Conservation (phyloP, 35 echinoderm and acorn worm species). For the Hemicentrotus pulcherrimus region DNA sequence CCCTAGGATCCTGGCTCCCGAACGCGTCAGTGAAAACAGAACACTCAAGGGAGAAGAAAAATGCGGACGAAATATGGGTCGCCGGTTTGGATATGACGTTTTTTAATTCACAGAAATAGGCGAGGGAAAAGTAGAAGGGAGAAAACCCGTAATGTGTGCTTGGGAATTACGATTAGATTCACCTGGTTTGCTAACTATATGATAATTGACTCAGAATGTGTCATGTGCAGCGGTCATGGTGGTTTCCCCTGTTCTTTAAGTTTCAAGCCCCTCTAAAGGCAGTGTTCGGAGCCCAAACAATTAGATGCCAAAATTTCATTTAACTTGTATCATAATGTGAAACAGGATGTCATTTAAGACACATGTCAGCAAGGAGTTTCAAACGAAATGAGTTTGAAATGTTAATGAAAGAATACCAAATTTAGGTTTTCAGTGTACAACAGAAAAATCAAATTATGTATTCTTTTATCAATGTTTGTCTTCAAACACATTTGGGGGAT, state of each 20-base stretch:
- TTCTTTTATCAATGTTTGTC: too few relatives aligned
- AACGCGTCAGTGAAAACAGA: slow-evolving; percentile 15
- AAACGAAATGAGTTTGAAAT: too few relatives aligned
- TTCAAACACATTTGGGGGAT: too few relatives aligned
- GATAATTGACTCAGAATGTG: neutral
- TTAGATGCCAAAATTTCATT: too few relatives aligned
- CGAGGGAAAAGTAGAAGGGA: neutral
- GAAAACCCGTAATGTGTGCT: neutral
- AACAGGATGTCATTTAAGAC: too few relatives aligned
- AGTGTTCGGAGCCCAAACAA: too few relatives aligned
- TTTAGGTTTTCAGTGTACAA: too few relatives aligned
- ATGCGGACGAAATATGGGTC: neutral
- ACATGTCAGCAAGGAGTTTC: too few relatives aligned
- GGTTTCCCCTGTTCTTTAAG: neutral
- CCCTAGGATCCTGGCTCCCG: neutral
- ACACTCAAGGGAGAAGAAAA: neutral
- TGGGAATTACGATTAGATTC: neutral
- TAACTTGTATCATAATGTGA: too few relatives aligned
- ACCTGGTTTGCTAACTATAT: neutral
- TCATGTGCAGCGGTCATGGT: neutral
- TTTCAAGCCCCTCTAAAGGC: too few relatives aligned
- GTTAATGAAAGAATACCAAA: too few relatives aligned
- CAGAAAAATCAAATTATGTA: too few relatives aligned
- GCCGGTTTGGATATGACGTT: neutral
- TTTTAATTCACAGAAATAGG: neutral